These are phyloP conservation scores for Pteria penguin DNA, from an alignment of 2,888 invertebrate species.

Conservation along the genomic window DNA sequence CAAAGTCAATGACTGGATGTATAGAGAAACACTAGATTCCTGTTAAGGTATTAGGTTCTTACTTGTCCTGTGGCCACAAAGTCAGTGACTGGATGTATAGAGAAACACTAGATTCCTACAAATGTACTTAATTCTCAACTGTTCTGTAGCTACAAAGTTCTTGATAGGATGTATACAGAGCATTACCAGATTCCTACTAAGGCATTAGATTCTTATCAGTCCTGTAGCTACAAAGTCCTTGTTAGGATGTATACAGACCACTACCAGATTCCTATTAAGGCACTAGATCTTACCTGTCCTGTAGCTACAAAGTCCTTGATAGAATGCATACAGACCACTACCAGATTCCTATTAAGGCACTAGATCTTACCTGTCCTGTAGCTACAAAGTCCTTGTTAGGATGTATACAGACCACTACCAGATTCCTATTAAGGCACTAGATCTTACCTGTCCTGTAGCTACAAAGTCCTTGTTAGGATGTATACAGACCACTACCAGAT, in stretches of 20 bases:
- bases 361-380: slow-evolving; percentile 81
- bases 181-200: too few species aligned
- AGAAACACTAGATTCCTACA: too few species aligned
- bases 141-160: too few species aligned
- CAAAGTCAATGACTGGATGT: too few species aligned
- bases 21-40: too few species aligned
- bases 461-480: slow-evolving; percentile 80
- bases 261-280: too few species aligned
- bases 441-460: slow-evolving; percentile 81
- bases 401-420: slow-evolving; percentile 80
- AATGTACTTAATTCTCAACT: too few species aligned
- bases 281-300: slow-evolving; percentile 81
- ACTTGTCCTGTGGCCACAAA: slow-evolving; percentile 81
- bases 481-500: too few species aligned
- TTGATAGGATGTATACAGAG: too few species aligned
- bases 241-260: slow-evolving; percentile 78
- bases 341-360: too few species aligned
- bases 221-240: slow-evolving; percentile 81
- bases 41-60: too few species aligned
- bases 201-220: slow-evolving; percentile 79
- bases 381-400: slow-evolving; percentile 80
- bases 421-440: slow-evolving; percentile 79
- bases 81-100: slow-evolving; percentile 80
- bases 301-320: slow-evolving; percentile 80
- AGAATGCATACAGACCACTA: slow-evolving; percentile 80